Evolutionary conservation across 30 jellyfish, hydroid and myxozoan species (phyloP).

Genomic region (Pelagia noctiluca): DNA sequence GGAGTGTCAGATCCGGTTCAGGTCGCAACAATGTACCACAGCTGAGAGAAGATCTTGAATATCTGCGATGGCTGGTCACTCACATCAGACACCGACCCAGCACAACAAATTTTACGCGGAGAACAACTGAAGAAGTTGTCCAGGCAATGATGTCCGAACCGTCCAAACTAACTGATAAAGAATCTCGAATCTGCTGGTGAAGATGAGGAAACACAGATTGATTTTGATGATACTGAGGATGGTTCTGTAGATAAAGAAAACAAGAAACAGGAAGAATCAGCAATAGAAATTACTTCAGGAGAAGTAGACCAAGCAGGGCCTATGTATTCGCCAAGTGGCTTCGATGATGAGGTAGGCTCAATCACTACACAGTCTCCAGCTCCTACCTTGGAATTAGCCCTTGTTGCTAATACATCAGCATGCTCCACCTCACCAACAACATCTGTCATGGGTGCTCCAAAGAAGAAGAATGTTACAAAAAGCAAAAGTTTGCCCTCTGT

Average conservation of each 20-base stretch:
- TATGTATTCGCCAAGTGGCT: too few relatives aligned
- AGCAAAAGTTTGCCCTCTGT: constrained; percentile 10
- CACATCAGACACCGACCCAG: constrained; percentile 17
- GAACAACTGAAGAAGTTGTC: constrained; percentile 12
- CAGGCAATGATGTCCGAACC: constrained; percentile 10
- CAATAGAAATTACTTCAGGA: neutral
- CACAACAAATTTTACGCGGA: too few relatives aligned
- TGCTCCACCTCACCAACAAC: neutral
- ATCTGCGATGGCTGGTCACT: neutral
- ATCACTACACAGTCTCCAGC: constrained; percentile 21
- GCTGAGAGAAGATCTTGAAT: too few relatives aligned
- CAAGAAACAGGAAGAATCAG: too few relatives aligned
- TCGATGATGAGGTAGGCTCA: constrained; percentile 12
- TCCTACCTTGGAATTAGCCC: neutral
- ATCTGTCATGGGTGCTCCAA: neutral
- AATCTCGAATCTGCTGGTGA: too few relatives aligned
- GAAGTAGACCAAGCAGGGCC: constrained; percentile 11
- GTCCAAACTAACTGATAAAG: neutral
- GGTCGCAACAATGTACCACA: too few relatives aligned
- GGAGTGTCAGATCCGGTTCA: too few relatives aligned
- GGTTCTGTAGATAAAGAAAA: too few relatives aligned
- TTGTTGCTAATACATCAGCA: neutral
- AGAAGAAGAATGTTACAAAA: neutral
- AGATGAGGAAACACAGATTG: neutral
- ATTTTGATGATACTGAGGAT: neutral